Evolutionary conservation across 1,140 invertebrate species (phyloP).

Genomic region (Metaphire vulgaris): DNA sequence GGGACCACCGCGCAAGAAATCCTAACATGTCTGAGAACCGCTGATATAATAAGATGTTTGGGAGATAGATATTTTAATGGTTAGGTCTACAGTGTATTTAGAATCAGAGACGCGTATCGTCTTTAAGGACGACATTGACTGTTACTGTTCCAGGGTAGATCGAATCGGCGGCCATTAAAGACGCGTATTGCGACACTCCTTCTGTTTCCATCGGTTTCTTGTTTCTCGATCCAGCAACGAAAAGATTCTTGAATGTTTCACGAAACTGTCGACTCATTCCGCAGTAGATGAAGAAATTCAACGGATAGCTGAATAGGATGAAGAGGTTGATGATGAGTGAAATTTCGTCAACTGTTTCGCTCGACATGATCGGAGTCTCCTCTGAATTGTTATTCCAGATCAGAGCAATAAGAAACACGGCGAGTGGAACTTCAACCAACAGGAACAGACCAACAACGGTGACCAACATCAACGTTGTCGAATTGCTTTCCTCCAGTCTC

Average conservation of each 20-base stretch:
- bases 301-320: not conserved
- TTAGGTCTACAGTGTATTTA: too few relatives aligned
- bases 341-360: not conserved
- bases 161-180: not conserved
- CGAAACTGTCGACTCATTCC: constrained; percentile 1
- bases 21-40: too few relatives aligned
- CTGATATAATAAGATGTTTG: too few relatives aligned
- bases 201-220: not conserved
- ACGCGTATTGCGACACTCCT: not conserved
- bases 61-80: too few relatives aligned
- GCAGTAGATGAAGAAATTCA: not conserved
- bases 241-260: not conserved
- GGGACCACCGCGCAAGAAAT: too few relatives aligned
- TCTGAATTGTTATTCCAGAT: constrained; percentile 6
- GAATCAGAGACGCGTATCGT: too few relatives aligned
- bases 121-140: too few relatives aligned
- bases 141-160: not conserved
- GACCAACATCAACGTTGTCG: constrained; percentile 83
- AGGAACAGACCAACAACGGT: constrained; percentile 41
- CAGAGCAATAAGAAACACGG: constrained; percentile 24
- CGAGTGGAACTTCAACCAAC: constrained; percentile 29
- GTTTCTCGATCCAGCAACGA: not conserved
- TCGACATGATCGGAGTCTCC: not conserved
- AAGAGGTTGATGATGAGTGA: not conserved
- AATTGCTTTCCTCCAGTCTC: constrained; percentile 73